phyloP scores from a whole-genome alignment of 1,140 invertebrate genomes.

The Cotesia chilonis region DNA sequence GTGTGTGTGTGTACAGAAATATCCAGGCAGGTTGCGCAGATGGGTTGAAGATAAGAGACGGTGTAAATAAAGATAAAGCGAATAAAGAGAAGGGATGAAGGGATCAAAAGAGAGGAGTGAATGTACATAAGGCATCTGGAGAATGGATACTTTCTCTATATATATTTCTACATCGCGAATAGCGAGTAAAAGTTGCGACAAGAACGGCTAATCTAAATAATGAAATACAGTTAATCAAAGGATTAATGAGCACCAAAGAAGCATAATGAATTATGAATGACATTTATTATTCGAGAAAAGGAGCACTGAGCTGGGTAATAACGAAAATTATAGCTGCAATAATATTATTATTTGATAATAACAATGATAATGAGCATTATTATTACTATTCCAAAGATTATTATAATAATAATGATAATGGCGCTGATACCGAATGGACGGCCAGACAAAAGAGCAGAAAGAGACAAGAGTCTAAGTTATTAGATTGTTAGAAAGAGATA shows the following conservation, averaged over 20 bases:
- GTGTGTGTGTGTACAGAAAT: background rate
- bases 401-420: conserved; percentile 43
- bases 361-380: conserved; percentile 14
- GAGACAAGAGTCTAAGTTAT: conserved; percentile 3
- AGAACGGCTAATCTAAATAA: conserved; percentile 48
- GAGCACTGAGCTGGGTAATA: conserved; percentile 41
- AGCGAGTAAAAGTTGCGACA: conserved; percentile 6
- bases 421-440: conserved; percentile 37
- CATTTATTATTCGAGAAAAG: conserved; percentile 53
- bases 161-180: background rate
- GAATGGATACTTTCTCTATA: conserved; percentile 19
- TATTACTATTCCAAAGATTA: conserved; percentile 43
- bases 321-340: conserved; percentile 44
- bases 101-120: conserved; percentile 12
- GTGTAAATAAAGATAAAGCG: background rate
- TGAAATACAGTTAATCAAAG: conserved; percentile 59
- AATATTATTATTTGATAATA: conserved; percentile 43
- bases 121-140: background rate
- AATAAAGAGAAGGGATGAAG: background rate
- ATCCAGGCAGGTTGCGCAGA: background rate
- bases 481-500: conserved; percentile 22
- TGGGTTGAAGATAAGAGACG: too few species aligned
- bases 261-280: conserved; percentile 60
- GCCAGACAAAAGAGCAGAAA: conserved; percentile 11
- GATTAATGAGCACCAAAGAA: conserved; percentile 58